These are phyloP conservation scores for Propsilocerus akamusi DNA, from an alignment of 1,140 invertebrate species.

Conservation along the genomic window DNA sequence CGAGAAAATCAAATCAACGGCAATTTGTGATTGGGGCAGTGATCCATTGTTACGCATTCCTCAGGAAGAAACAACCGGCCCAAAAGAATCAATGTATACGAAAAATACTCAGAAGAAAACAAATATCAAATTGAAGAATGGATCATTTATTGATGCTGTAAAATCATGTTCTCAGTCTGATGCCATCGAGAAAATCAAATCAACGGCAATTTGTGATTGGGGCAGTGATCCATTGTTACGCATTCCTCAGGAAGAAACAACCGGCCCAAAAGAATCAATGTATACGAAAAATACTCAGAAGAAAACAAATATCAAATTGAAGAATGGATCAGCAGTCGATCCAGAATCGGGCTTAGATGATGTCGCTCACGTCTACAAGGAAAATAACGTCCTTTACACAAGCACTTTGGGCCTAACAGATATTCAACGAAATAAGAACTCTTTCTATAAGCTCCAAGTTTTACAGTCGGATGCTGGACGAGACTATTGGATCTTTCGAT, in stretches of 20 bases:
- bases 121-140: too few relatives aligned
- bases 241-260: neutral
- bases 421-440: conserved; percentile 73
- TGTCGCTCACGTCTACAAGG: conserved; percentile 58
- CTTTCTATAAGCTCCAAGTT: conserved; percentile 88
- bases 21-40: conserved; percentile 65
- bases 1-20: conserved; percentile 46
- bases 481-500: conserved; percentile 63
- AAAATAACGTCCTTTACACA: conserved; percentile 39
- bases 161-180: conserved; percentile 28
- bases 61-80: neutral
- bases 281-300: neutral
- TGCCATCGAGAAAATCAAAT: conserved; percentile 41
- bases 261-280: neutral
- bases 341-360: conserved; percentile 70
- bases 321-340: conserved; percentile 61
- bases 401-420: conserved; percentile 70
- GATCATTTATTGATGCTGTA: conserved; percentile 56
- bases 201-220: conserved; percentile 63
- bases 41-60: conserved; percentile 29
- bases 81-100: too few relatives aligned
- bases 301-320: neutral
- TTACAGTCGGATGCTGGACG: conserved; percentile 52
- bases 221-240: conserved; percentile 42
- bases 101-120: too few relatives aligned